A percentile compares a stretch with the other conserved stretches of the same genome.
phyloP scores from a whole-genome alignment of 2,888 invertebrate genomes.

The Polia nebulosa region DNA sequence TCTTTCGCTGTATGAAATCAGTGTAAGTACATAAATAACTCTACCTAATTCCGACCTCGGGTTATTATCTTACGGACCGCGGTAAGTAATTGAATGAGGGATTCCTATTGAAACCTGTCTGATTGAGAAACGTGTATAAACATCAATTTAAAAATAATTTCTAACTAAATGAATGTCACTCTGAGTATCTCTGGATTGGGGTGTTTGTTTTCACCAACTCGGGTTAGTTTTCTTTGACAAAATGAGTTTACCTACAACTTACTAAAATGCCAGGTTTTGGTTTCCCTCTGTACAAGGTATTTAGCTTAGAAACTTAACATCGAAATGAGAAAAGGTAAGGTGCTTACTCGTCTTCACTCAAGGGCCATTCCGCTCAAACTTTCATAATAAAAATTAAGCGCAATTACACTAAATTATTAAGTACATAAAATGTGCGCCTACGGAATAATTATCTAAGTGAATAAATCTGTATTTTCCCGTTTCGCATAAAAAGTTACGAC shows the following conservation, averaged over 20 bases:
- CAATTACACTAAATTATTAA: conserved; percentile 37
- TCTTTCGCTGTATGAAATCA: too few species aligned
- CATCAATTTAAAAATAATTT: neutral
- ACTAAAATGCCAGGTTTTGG: neutral
- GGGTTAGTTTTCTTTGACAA: neutral
- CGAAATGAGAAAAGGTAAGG: neutral
- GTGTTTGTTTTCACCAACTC: neutral
- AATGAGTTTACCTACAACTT: neutral
- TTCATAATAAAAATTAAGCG: conserved; percentile 33
- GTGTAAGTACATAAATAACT: too few species aligned
- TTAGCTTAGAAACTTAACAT: neutral
- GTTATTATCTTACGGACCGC: conserved; percentile 18
- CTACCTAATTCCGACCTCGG: too few species aligned
- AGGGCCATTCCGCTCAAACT: conserved; percentile 21
- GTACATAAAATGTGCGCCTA: conserved; percentile 51
- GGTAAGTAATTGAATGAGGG: conserved; percentile 37
- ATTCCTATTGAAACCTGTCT: conserved; percentile 38
- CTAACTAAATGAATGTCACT: neutral
- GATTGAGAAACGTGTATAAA: conserved; percentile 23
- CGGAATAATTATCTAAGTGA: conserved; percentile 51
- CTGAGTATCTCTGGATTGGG: neutral
- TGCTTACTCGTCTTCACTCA: conserved; percentile 11
- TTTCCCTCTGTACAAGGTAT: neutral
- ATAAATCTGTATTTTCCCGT: conserved; percentile 56
- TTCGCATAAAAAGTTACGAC: conserved; percentile 32